These are phyloP conservation scores for Litoditis marina DNA, from an alignment of 2,888 invertebrate species.

Conservation along the genomic window DNA sequence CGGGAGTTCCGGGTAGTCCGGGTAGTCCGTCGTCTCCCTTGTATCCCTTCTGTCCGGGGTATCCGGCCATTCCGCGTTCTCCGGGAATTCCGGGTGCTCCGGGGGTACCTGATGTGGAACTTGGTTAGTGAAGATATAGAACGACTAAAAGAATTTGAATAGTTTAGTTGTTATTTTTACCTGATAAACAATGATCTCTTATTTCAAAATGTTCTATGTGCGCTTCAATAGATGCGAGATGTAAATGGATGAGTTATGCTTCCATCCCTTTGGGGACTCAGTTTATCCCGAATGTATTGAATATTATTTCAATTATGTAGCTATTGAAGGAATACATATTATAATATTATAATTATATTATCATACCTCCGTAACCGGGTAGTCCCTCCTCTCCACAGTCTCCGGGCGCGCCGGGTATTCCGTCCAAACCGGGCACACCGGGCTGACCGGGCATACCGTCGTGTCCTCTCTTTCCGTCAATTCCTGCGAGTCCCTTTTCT, in stretches of 20 bases:
- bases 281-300: too few relatives aligned
- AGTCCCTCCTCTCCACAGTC: constrained; percentile 49
- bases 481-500: constrained; percentile 44
- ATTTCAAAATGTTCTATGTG: too few relatives aligned
- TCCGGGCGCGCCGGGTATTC: constrained; percentile 39
- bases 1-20: constrained; percentile 66
- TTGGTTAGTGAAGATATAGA: too few relatives aligned
- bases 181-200: too few relatives aligned
- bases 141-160: too few relatives aligned
- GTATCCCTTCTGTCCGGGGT: constrained; percentile 47
- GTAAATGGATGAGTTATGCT: too few relatives aligned
- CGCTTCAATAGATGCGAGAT: too few relatives aligned
- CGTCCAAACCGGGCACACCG: constrained; percentile 64
- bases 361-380: constrained; percentile 66
- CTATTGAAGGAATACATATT: too few relatives aligned
- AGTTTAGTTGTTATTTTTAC: too few relatives aligned
- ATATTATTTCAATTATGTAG: too few relatives aligned
- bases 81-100: constrained; percentile 45
- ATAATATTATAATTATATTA: too few relatives aligned
- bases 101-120: constrained; percentile 36
- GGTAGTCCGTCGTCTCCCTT: constrained; percentile 67
- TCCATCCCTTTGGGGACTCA: too few relatives aligned
- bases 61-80: constrained; percentile 35
- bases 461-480: constrained; percentile 49
- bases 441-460: constrained; percentile 46